phyloP scores from a whole-genome alignment of 2,797 vertebrate species.

The Oreochromis grahami region DNA sequence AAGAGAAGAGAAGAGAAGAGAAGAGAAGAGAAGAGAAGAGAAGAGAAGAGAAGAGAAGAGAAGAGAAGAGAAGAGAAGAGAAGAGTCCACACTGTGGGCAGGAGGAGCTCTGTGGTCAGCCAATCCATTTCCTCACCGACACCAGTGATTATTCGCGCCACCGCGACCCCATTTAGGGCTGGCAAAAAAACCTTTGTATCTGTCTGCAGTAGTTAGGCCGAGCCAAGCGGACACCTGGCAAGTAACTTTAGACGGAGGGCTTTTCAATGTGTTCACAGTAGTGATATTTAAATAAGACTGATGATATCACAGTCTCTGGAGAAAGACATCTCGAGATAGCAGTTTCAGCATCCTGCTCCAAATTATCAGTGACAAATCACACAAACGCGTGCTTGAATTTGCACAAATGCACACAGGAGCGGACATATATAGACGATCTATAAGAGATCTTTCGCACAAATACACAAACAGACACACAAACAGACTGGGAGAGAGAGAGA shows the following conservation, averaged over 20 bases:
- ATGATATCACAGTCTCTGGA: slow-evolving; percentile 40
- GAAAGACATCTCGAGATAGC: slow-evolving; percentile 11
- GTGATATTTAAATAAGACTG: slow-evolving; percentile 18
- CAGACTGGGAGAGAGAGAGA: neutral
- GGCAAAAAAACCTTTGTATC: slow-evolving; percentile 10
- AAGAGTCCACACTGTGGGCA: neutral
- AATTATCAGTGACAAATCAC: slow-evolving; percentile 41
- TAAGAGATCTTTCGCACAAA: neutral
- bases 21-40: neutral
- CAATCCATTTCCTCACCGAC: slow-evolving; percentile 33
- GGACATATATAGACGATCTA: neutral
- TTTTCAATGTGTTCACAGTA: neutral
- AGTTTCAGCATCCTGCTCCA: neutral
- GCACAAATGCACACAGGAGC: slow-evolving; percentile 1
- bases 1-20: neutral
- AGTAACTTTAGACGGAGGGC: neutral
- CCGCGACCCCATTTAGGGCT: slow-evolving; percentile 11
- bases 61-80: neutral
- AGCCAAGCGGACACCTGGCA: slow-evolving; percentile 36
- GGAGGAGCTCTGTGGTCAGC: slow-evolving; percentile 13
- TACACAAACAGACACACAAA: neutral
- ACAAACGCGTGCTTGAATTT: neutral
- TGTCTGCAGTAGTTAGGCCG: slow-evolving; percentile 5
- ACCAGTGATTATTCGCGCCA: slow-evolving; percentile 31
- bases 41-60: neutral